Evolutionary conservation across 2,797 vertebrate genomes (phyloP), one percentile per base, ranked within the genome.

Genomic region (Cryptoblepharus egeriae): DNA sequence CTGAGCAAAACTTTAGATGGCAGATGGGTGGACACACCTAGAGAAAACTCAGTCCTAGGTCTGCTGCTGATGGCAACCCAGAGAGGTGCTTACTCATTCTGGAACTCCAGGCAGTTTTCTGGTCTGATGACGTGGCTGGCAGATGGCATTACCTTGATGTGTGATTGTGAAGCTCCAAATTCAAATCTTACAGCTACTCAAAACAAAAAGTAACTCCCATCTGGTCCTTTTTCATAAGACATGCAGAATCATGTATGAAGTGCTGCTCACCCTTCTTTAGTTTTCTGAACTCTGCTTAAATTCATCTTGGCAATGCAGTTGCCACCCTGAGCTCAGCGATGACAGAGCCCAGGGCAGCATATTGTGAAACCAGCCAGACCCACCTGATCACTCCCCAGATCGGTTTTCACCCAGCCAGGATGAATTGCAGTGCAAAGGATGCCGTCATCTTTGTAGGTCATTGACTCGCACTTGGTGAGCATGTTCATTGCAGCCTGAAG

Each of bases 321-420:
- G 3, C 12, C n/a, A n/a, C n/a, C n/a, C n/a, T 11, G 61, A n/a
- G 28, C 61, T 49, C 26, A 26, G 24, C 39, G 2, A 20, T 3
- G 37, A 20, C 68, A 70, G 11, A 13, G 1, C 10, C 67, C 5
- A 13, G 37, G 45, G 45, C 45, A 42, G 39, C 39, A 42, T 9
- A 42, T 26, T 26, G 22, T 35, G 13, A 35, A 65, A 49, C 30
- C 42, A 15, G 35, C 30, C 42, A 15, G 35, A 68, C 77, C 26
- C 32, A 80, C 79, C 79, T 80, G 24, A 2, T 80, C 12, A 2
- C 42, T 28, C 75, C 89, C 90, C 87, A 91, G 87, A 65, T 93
- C 91, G 0, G 93, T 92, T 85, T 94, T 91, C 73, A 94, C 92
- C 92, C 94, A 95, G 55, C 93, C 91, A 0, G 94, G 91, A 70